A percentile compares a stretch with the other conserved stretches of the same genome.
Evolutionary conservation across 1,140 invertebrate genomes (phyloP).

Genomic region (Calliphora vicina): DNA sequence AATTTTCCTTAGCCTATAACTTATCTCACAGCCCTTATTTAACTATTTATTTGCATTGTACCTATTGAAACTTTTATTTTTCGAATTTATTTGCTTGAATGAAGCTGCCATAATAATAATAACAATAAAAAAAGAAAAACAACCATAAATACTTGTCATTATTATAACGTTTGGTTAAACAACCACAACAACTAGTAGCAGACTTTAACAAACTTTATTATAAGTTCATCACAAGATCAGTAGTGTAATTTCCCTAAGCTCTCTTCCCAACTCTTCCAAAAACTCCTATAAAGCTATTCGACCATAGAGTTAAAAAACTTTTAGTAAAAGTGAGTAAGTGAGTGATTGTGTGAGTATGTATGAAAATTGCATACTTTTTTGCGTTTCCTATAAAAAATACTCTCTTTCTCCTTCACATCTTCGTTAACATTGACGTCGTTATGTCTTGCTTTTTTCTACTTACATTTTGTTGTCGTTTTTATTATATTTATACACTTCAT

Average conservation of each 20-base stretch:
- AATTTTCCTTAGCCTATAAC: too few relatives aligned
- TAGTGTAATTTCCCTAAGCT: not conserved
- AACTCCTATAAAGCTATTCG: not conserved
- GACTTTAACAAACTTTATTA: not conserved
- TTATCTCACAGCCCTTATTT: too few relatives aligned
- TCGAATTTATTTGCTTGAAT: not conserved
- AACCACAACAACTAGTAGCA: not conserved
- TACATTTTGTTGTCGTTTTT: not conserved
- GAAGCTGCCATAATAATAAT: not conserved
- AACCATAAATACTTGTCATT: not conserved
- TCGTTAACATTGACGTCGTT: not conserved
- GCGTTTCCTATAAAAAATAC: not conserved
- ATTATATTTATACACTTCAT: not conserved
- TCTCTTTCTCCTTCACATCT: not conserved
- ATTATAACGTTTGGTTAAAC: not conserved
- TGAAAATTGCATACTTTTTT: conserved; percentile 27
- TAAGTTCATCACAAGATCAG: not conserved
- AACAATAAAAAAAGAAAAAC: not conserved
- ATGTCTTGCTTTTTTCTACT: not conserved
- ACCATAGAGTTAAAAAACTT: not conserved
- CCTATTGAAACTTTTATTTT: not conserved
- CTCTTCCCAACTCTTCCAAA: too few relatives aligned
- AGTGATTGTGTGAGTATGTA: not conserved
- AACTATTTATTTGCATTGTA: too few relatives aligned
- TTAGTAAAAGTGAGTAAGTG: not conserved